Evolutionary conservation across 1,140 invertebrate genomes (phyloP), one percentile per base, ranked within the genome.

Genomic region (Pissodes strobi): DNA sequence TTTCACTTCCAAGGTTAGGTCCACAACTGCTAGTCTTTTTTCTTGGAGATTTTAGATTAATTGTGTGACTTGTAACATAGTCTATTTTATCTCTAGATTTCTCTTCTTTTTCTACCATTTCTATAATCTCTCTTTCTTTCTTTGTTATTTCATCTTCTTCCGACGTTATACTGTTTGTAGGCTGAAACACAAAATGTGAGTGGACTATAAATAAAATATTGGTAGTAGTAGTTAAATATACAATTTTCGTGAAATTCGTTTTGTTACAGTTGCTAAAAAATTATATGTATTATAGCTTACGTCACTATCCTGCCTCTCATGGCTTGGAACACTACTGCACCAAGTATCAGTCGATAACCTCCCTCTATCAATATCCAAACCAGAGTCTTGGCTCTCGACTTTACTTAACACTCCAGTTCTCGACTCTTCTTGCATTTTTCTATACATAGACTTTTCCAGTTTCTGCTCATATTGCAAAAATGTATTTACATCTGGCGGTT

Each of bases 401-500:
- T 74, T 74, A 57, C 72, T 75, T 13, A 74, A 58, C 15, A 64
- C 46, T 2, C 70, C 69, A 34, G 55, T 66, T 27, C 67, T 59
- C 30, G 55, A 65, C 27, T 70, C 70, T 34, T 69, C 72, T 30
- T 85, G 78, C 0, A 85, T 83, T 71, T 85, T 86, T 67, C 83
- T 85, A 70, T 86, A 86, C 15, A 86, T 81, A 15, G 90, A 82
- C 71, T 90, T 89, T 69, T 91, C 88, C 53, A 92, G 84, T 58
- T 91, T 86, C 15, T 88, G 83, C 75, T 93, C 90, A 71, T 92
- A 88, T 71, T 90, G 88, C 13, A 92, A 79, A 74, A 92, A 86
- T 18, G 86, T 85, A 18, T 86, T 88, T 79, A 92, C 89, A 67
- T 92, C 89, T 15, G 88, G 90, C n/a, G 90, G 88, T 65, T 89